Percentiles rank a stretch among this genome's conserved stretches.
phyloP scores from a whole-genome alignment of 2,797 vertebrate genomes.

The Gambelia wislizenii region DNA sequence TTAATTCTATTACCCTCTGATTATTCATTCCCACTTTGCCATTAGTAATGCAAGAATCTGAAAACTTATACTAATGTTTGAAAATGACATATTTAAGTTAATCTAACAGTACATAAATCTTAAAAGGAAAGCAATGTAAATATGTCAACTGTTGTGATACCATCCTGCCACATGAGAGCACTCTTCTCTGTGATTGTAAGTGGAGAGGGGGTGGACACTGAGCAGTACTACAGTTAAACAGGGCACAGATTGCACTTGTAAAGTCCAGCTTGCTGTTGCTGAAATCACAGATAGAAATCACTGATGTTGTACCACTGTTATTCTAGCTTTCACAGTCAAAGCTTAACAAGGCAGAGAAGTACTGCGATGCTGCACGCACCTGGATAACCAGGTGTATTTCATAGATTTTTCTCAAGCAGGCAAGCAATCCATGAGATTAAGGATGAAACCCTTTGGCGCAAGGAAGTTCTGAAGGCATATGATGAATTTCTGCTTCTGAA shows the following conservation, averaged over 20 bases:
- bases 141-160: background rate
- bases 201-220: fast-evolving
- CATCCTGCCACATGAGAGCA: conserved; percentile 30
- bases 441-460: background rate
- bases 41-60: fast-evolving
- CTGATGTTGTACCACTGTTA: background rate
- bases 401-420: background rate
- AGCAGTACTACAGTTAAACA: background rate
- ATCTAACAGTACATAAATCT: background rate
- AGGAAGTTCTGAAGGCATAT: background rate
- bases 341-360: background rate
- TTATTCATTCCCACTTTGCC: background rate
- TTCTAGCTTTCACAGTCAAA: background rate
- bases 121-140: background rate
- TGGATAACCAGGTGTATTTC: background rate
- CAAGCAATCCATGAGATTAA: background rate
- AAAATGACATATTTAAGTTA: background rate
- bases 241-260: background rate
- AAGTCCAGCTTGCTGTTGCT: background rate
- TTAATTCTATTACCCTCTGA: background rate
- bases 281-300: background rate
- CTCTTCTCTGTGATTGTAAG: conserved; percentile 4
- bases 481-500: background rate
- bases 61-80: background rate
- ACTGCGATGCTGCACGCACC: background rate